Evolutionary conservation across 2,888 invertebrate genomes (phyloP), one percentile per base, ranked within the genome.

Genomic region (Rhamphomyia laevipes): DNA sequence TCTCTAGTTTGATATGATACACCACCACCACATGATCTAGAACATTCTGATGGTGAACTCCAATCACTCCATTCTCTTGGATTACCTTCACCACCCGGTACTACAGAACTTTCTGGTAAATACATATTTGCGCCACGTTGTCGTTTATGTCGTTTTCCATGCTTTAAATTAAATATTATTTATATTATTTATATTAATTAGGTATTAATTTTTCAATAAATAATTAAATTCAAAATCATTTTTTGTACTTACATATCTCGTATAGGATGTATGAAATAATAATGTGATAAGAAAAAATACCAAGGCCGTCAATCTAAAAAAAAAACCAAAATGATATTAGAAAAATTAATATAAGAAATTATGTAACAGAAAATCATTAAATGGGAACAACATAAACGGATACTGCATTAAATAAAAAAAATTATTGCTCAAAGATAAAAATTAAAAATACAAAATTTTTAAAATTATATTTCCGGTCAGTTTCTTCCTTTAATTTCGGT

Each of bases 1-100:
- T 80, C 80, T 60, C 94, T 77, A 50, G 81, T 81, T 72, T 93
- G 91, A 61, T 79, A 82, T 54, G 90, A 82, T 18, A 95, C 92
- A 47, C 96, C 96, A 13, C 92, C 90, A 0, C 95, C 96, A 65
- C 96, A 97, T 17, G 87, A 80, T 54, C 92, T 76, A 5, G 93
- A 92, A 71, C 96, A 97, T 48, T 83, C 77, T 23, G 85, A 82
- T 46, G 86, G 84, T 40, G 80, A 75, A 12, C 86, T 84, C 91
- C 94, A 94, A 10, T 83, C 82, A 5, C 84, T 80, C 91, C 91
- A 91, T 51, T 77, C 77, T 9, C 49, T 57, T 13, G 82, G 82
- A 11, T 77, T 74, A 10, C 78, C 80, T 56, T 80, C 82, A 4
- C 82, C 82, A 17, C 77, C 81, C 30, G 85, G 85, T 53, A 80